Evolutionary conservation across 2,888 invertebrate genomes (phyloP).

Genomic region (Orgyia antiqua): DNA sequence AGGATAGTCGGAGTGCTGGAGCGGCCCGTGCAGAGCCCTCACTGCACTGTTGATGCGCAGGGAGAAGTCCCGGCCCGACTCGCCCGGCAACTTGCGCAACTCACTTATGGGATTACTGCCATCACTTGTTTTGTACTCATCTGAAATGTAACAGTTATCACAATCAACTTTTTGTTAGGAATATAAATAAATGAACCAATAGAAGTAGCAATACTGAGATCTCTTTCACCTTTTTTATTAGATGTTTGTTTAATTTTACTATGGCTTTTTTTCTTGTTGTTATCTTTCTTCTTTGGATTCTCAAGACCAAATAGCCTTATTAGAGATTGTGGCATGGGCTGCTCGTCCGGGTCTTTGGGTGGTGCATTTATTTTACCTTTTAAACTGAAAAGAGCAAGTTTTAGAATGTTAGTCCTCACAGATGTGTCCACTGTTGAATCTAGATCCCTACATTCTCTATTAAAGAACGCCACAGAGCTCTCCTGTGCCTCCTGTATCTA

Average conservation of each 20-base stretch:
- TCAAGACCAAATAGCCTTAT: slow-evolving; percentile 75
- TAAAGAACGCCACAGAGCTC: too few relatives aligned
- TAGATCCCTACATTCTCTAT: too few relatives aligned
- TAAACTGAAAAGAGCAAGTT: slow-evolving; percentile 74
- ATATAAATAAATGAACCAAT: too few relatives aligned
- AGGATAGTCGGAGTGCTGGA: slow-evolving; percentile 43
- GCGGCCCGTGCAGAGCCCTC: slow-evolving; percentile 61
- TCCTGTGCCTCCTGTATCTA: too few relatives aligned
- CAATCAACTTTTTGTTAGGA: too few relatives aligned
- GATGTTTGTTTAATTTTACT: slow-evolving; percentile 11
- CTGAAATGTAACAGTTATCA: slow-evolving; percentile 14
- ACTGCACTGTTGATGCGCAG: slow-evolving; percentile 82
- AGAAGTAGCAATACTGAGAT: too few relatives aligned
- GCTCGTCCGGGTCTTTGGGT: slow-evolving; percentile 83
- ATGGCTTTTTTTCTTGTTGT: slow-evolving; percentile 26
- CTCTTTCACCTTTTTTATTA: slow-evolving; percentile 5
- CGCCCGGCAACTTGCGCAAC: slow-evolving; percentile 79
- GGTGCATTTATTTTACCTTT: slow-evolving; percentile 86
- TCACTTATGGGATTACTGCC: slow-evolving; percentile 49
- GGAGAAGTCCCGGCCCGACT: slow-evolving; percentile 80
- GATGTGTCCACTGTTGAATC: too few relatives aligned
- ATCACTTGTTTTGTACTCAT: slow-evolving; percentile 2
- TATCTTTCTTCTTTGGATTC: slow-evolving; percentile 25
- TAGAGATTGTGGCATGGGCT: slow-evolving; percentile 86
- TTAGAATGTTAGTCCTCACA: background rate